Conservation (phyloP, 2,113 vertebrate genomes). For the Sus scrofa region T2T-Sscrofa CM000829.6:64187001-64187500, state of each 20-base stretch:
- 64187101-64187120: not conserved
- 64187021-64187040: not conserved
- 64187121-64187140: not conserved
- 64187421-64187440: conserved; percentile 75
- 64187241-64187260: conserved; percentile 52
- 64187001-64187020: not conserved
- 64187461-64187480: conserved; percentile 67
- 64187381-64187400: conserved; percentile 79
- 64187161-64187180: not conserved
- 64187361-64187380: conserved; percentile 71
- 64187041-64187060: not conserved
- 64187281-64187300: conserved; percentile 55
- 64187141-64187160: not conserved
- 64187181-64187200: not conserved
- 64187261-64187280: conserved; percentile 63
- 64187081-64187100: not conserved
- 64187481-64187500: conserved; percentile 51
- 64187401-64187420: conserved; percentile 69
- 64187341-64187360: conserved; percentile 77
- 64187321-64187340: conserved; percentile 80
- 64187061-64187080: not conserved
- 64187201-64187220: not conserved
- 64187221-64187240: conserved; percentile 62
- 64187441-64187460: conserved; percentile 70
- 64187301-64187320: conserved; percentile 82